Percentiles rank a stretch among this genome's conserved stretches.
Evolutionary conservation across 2,797 vertebrate species (phyloP).

Genomic region (Borostomias antarcticus): DNA sequence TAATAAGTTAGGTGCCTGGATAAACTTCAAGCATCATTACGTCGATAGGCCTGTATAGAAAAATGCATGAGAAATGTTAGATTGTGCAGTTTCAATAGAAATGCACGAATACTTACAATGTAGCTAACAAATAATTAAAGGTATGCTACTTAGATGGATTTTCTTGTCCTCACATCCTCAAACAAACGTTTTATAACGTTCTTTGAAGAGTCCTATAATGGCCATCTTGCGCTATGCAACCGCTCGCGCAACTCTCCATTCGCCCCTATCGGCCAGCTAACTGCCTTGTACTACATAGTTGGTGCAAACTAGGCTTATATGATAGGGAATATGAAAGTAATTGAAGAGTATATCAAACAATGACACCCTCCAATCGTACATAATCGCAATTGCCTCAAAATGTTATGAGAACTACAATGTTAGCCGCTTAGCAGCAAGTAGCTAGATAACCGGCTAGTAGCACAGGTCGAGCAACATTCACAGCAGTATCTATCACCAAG

Average conservation of each 20-base stretch:
- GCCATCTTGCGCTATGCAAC: slow-evolving; percentile 16
- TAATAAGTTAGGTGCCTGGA: slow-evolving; percentile 9
- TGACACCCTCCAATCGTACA: background rate
- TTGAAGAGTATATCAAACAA: background rate
- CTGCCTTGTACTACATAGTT: slow-evolving; percentile 19
- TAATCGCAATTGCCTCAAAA: background rate
- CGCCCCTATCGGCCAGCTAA: slow-evolving; percentile 20
- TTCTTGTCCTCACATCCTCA: background rate
- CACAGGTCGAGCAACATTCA: slow-evolving; percentile 1
- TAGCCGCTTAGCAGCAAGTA: slow-evolving; percentile 8
- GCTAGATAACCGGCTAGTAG: background rate
- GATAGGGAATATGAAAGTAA: background rate
- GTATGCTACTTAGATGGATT: background rate
- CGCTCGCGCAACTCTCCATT: slow-evolving; percentile 12
- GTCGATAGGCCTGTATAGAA: background rate
- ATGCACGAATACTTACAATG: background rate
- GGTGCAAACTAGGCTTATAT: slow-evolving; percentile 21
- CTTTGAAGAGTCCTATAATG: slow-evolving; percentile 1
- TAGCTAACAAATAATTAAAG: background rate
- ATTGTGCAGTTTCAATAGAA: background rate
- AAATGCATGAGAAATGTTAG: background rate
- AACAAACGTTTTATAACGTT: slow-evolving; percentile 4
- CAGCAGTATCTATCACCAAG: slow-evolving; percentile 1
- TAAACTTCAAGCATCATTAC: slow-evolving; percentile 6
- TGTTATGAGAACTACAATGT: slow-evolving; percentile 4